phyloP scores from a whole-genome alignment of 2,888 invertebrate genomes.

The Argyresthia goedartella region DNA sequence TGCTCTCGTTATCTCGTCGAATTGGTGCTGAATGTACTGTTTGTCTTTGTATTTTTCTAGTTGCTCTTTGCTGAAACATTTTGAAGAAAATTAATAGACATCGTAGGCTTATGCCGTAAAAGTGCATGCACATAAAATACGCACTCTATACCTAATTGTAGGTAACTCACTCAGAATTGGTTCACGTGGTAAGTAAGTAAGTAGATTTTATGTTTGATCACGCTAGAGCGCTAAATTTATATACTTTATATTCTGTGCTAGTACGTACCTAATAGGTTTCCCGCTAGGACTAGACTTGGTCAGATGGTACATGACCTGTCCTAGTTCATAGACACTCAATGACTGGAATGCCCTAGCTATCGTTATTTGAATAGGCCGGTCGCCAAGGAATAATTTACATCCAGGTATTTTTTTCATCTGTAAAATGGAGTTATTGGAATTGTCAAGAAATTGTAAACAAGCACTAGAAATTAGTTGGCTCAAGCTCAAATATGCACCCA shows the following conservation, averaged over 20 bases:
- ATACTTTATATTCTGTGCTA: too few species aligned
- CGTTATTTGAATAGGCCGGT: conserved; percentile 59
- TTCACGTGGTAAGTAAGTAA: too few species aligned
- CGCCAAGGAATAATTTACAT: conserved; percentile 58
- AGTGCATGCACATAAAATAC: too few species aligned
- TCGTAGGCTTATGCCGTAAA: too few species aligned
- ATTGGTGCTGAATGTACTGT: conserved; percentile 56
- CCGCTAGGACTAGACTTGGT: conserved; percentile 33
- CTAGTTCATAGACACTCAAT: conserved; percentile 48
- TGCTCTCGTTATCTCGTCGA: conserved; percentile 53
- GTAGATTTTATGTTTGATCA: too few species aligned
- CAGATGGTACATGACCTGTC: conserved; percentile 59
- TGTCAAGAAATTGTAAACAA: too few species aligned
- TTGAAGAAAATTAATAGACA: too few species aligned
- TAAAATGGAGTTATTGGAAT: conserved; percentile 11
- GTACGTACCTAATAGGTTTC: conserved; percentile 49
- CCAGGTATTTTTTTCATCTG: conserved; percentile 64
- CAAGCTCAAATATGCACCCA: too few species aligned
- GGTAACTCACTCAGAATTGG: too few species aligned
- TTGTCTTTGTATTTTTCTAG: conserved; percentile 55
- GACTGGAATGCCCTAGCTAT: conserved; percentile 60
- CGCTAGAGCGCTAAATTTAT: too few species aligned
- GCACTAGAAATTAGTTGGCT: too few species aligned
- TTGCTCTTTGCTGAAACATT: conserved; percentile 32
- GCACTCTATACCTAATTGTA: too few species aligned